phyloP scores from a whole-genome alignment of 2,113 vertebrate species.

The Maccullochella peelii region DNA sequence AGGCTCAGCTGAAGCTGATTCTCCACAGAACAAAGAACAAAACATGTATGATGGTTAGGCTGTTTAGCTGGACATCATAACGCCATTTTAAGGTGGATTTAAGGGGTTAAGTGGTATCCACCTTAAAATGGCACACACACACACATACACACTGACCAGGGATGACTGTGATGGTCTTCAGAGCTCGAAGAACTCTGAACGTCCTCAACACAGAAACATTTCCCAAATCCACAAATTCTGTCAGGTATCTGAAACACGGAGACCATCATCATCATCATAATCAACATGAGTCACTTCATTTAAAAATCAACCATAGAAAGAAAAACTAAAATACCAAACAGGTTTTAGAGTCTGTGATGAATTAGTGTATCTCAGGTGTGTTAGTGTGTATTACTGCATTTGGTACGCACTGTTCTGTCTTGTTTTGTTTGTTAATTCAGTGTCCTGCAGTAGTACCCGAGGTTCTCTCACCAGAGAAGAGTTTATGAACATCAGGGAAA shows the following conservation, averaged over 20 bases:
- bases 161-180: slow-evolving; percentile 98
- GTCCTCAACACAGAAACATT: slow-evolving; percentile 96
- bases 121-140: background rate
- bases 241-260: slow-evolving; percentile 87
- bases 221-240: slow-evolving; percentile 95
- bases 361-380: too few species aligned
- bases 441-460: too few species aligned
- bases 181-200: slow-evolving; percentile 94
- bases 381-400: too few species aligned
- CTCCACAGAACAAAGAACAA: background rate
- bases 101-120: background rate
- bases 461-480: too few species aligned
- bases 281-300: background rate
- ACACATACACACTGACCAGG: slow-evolving; percentile 85
- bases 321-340: background rate
- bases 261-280: background rate
- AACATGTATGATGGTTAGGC: background rate
- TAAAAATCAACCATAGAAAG: background rate
- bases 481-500: too few species aligned
- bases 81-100: background rate
- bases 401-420: too few species aligned
- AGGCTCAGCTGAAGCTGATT: background rate
- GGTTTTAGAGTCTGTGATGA: too few species aligned
- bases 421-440: too few species aligned
- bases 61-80: background rate